phyloP scores from a whole-genome alignment of 2,113 vertebrate species.

The Myotis davidii region DNA sequence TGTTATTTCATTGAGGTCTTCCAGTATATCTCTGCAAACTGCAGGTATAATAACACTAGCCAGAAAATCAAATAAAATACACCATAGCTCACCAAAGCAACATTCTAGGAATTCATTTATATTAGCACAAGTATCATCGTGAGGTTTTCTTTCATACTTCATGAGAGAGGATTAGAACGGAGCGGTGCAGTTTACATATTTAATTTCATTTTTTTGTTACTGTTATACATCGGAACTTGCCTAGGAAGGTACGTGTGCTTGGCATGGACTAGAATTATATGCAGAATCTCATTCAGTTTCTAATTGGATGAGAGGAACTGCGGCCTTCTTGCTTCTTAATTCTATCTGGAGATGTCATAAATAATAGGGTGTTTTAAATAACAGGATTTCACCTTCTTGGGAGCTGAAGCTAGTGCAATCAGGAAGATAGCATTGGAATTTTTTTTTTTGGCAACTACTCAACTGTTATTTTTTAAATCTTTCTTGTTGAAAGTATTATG shows the following conservation, averaged over 20 bases:
- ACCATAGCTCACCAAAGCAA: not conserved
- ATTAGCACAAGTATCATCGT: not conserved
- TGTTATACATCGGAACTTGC: not conserved
- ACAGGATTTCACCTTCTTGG: not conserved
- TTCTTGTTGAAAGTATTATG: too few relatives aligned
- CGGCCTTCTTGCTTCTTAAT: not conserved
- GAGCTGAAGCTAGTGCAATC: not conserved
- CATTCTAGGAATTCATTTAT: not conserved
- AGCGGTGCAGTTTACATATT: not conserved
- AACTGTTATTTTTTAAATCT: too few relatives aligned
- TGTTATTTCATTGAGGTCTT: not conserved
- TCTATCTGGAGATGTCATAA: not conserved
- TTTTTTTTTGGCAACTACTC: too few relatives aligned
- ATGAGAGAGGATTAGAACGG: not conserved
- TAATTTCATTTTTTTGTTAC: not conserved
- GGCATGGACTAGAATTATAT: not conserved
- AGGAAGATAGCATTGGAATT: not conserved
- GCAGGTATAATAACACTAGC: not conserved
- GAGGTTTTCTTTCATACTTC: not conserved
- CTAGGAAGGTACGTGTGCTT: not conserved
- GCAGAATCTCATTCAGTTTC: not conserved
- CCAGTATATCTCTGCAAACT: not conserved
- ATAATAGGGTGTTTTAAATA: not conserved
- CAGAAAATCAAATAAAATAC: not conserved
- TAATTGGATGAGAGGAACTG: not conserved